phyloP scores from a whole-genome alignment of 2,888 invertebrate genomes.

The Halocaridina rubra region DNA sequence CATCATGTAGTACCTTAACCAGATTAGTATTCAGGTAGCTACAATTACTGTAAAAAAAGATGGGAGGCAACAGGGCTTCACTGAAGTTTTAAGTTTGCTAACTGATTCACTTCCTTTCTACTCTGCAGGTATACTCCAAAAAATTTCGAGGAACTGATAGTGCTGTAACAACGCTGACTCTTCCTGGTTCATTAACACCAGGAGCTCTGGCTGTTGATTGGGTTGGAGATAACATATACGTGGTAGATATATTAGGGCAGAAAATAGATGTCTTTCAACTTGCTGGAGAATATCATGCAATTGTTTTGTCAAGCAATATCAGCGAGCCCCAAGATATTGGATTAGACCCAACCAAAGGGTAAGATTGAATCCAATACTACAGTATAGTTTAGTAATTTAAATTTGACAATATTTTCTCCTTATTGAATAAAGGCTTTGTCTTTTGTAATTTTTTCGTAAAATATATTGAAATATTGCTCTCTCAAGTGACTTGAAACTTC shows the following conservation, averaged over 20 bases:
- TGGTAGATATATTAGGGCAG: constrained; percentile 91
- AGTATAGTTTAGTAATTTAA: too few species aligned
- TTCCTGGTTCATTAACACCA: constrained; percentile 89
- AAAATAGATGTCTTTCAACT: constrained; percentile 94
- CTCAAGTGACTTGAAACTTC: too few species aligned
- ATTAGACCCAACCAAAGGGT: constrained; percentile 89
- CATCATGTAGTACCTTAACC: too few species aligned
- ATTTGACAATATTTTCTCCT: too few species aligned
- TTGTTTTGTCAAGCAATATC: constrained; percentile 90
- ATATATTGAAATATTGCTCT: too few species aligned
- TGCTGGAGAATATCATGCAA: constrained; percentile 87
- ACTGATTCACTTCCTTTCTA: too few species aligned
- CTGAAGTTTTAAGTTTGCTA: too few species aligned
- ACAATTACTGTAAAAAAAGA: too few species aligned
- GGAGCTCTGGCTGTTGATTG: constrained; percentile 95
- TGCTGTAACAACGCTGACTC: constrained; percentile 75
- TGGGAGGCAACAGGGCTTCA: too few species aligned
- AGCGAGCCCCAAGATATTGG: constrained; percentile 92
- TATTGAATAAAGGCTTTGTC: too few species aligned
- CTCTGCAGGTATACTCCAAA: constrained; percentile 47
- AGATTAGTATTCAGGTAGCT: too few species aligned
- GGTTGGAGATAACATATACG: constrained; percentile 95
- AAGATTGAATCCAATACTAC: constrained; percentile 64
- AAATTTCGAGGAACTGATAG: constrained; percentile 52
- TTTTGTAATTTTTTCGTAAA: too few species aligned